Base-by-base conservation (phyloP, 1,140 invertebrate species). In the Ceratosolen solmsi region DNA sequence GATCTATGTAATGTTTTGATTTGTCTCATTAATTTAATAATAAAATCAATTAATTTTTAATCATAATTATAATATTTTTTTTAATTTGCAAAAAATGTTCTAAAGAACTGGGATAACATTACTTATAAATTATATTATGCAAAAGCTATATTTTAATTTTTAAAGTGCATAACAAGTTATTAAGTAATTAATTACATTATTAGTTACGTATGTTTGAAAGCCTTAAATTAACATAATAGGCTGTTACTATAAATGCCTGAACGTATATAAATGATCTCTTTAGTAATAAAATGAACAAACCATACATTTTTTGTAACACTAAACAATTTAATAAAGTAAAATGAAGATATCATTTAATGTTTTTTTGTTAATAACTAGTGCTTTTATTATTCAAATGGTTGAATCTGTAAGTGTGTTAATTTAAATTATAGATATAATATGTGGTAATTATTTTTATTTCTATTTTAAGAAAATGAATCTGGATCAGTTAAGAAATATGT, bases 381-480 rank as follows among this genome's bases (percentile, higher is more conserved):
- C 25, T n/a, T 8, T 30, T 33, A 56, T 36, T n/a, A 36, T 58
- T 4, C 49, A 51, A 33, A 58, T 2, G 11, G 51, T 38, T 58
- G 72, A 74, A 58, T 74, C 49, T n/a, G 72, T 74, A 25, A 74
- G 72, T 74, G 20, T 65, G 2, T 4, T 25, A 22, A 27, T 13
- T 51, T 13, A 38, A 30, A 58, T 33, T 36, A 58, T n/a, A 3
- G 17, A 54, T 17, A 56, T 22, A 54, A 73, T 54, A 20, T 56
- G 30, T 56, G 27, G 22, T 27, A 7, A 54, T 74, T 58, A 11
- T 36, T 33, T 25, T 65, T 20, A 70, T 54, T 36, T 36, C 54
- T 51, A 8, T 58, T 74, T 68, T 20, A 25, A 82, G 80, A 82
- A 77, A 82, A 83, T 85, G 83, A 84, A 83, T 0, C 75, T 83